Conservation (phyloP, 1,140 invertebrate genomes). For the Nephotettix cincticeps region DNA sequence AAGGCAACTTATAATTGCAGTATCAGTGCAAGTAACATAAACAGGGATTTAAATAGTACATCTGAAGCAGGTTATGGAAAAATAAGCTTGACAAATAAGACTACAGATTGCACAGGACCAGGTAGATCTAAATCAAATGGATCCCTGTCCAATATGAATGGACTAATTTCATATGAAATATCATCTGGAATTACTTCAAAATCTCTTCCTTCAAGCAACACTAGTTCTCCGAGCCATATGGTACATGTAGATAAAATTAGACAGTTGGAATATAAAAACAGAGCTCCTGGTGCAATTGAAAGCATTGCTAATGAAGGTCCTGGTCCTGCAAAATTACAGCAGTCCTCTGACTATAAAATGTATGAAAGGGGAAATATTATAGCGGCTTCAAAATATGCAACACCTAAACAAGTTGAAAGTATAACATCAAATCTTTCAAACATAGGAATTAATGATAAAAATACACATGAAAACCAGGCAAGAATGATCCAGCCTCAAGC, state of each 20-base stretch:
- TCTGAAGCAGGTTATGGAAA: slow-evolving; percentile 1
- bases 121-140: neutral
- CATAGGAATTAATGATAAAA: slow-evolving; percentile 35
- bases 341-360: slow-evolving; percentile 56
- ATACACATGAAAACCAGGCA: slow-evolving; percentile 30
- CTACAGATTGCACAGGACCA: neutral
- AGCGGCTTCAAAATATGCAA: slow-evolving; percentile 72
- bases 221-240: slow-evolving; percentile 24
- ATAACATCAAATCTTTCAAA: slow-evolving; percentile 40
- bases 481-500: slow-evolving; percentile 21
- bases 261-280: slow-evolving; percentile 43
- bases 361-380: slow-evolving; percentile 66
- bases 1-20: neutral
- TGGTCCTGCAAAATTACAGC: slow-evolving; percentile 29
- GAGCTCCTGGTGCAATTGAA: slow-evolving; percentile 53
- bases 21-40: neutral
- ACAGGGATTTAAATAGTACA: neutral
- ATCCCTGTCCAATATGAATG: neutral
- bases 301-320: slow-evolving; percentile 52
- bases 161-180: neutral
- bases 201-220: slow-evolving; percentile 31
- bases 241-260: slow-evolving; percentile 33
- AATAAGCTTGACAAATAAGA: neutral
- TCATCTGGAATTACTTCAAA: slow-evolving; percentile 7
- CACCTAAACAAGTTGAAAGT: slow-evolving; percentile 67